Base-by-base conservation (phyloP, 1,140 invertebrate genomes). In the Zaprionus davidi region DNA sequence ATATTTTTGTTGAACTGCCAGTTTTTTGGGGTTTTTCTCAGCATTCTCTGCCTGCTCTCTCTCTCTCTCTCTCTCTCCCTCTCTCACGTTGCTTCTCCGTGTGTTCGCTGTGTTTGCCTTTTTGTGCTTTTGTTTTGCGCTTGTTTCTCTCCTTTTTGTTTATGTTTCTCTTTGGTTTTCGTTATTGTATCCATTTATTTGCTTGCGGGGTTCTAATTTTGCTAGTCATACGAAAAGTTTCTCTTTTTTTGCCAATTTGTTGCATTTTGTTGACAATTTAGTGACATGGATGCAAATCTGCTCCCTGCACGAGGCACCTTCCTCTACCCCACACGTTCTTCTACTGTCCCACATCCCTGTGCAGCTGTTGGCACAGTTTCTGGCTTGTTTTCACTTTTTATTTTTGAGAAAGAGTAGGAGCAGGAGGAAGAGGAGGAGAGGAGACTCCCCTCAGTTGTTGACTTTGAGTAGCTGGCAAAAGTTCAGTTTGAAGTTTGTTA, bases 261-360 rank as follows among this genome's bases (percentile, higher is more conserved):
- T 84, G 81, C 81, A 84, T 84, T 84, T 84, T 84, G 81, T 84
- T 84, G 81, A 84, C 81, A 84, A 80, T 84, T 82, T 82, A 81
- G 81, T 84, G 81, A 84, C 81, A 84, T 80, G 79, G 64, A 68
- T 64, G 67, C 62, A 67, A 57, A 44, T 26, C 55, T 56, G 26
- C 2, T 22, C 55, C 17, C 28, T 28, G 3, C n/a, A 22, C 15
- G 1, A 20, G 13, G 31, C 31, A 34, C 9, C 31, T 34, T 36
- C 24, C 53, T 7, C 56, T 34, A 12, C 31, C 2, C n/a, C n/a
- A 31, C 31, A 6, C 36, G 13, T 22, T 5, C 17, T 3, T n/a
- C 31, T 2, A 11, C 9, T 34, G 41, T 22, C 46, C n/a, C 13
- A n/a, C 24, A 38, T 51, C 11, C 22, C 58, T 56, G 38, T 62